Evolutionary conservation across 2,888 invertebrate genomes (phyloP), one percentile per base, ranked within the genome.

Genomic region (Heliconius charithonia): DNA sequence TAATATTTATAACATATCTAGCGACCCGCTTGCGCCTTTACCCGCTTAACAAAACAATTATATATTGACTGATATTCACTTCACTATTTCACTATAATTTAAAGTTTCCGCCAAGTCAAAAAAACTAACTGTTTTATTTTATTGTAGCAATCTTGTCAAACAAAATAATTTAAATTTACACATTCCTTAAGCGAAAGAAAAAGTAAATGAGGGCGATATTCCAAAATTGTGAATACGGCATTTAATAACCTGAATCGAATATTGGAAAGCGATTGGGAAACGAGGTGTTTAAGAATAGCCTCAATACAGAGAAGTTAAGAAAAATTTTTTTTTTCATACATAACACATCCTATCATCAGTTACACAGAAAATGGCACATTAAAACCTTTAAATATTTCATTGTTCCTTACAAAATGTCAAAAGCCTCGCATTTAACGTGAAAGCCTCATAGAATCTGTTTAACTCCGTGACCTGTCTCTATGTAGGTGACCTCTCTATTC

Each of bases 401-500:
- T 69, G 69, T 69, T 41, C 22, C 16, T 9, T 25, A 25, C 16
- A 59, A 13, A 29, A 59, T 41, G 41, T 16, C 6, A 41, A 69
- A 67, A 71, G 32, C 32, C 7, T n/a, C 7, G 7, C 32, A 72
- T 72, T 59, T 25, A 71, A 32, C 37, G 32, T n/a, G 32, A 59
- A 72, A 72, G 59, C 51, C 1, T 12, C 59, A 72, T 56, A 56
- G 59, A 72, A 25, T 2, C 16, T 59, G 72, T 59, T 51, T 72
- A 32, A 25, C 69, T 62, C 59, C 70, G 45, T 76, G 76, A 76
- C 71, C 76, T 65, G 25, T 32, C 76, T 69, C 59, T 76, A 76
- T 71, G 76, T 76, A 76, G 76, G 76, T 76, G 76, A 76, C 76
- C 76, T 65, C 70, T 62, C 76, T 71, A 76, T 76, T 76, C 76